A percentile compares a stretch with the other conserved stretches of the same genome.
phyloP scores from a whole-genome alignment of 2,797 vertebrate species.

The Xiphorhynchus erythropygius region DNA sequence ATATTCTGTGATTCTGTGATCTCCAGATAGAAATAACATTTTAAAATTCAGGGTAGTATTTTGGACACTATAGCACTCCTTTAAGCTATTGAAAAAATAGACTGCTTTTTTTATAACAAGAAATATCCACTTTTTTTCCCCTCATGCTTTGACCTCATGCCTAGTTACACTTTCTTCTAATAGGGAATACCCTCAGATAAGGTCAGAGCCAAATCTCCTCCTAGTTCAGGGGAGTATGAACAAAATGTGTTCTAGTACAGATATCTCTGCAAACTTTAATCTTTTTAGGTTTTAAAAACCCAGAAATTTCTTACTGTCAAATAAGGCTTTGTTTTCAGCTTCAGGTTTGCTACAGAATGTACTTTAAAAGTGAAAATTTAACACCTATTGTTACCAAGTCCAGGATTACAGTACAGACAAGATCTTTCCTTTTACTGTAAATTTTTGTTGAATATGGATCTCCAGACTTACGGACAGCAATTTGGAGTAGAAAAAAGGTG shows the following conservation, averaged over 20 bases:
- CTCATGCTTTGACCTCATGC: not conserved
- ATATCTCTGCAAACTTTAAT: not conserved
- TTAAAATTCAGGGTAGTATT: not conserved
- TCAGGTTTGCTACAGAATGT: not conserved
- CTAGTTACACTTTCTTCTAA: not conserved
- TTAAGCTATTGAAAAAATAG: not conserved
- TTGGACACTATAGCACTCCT: not conserved
- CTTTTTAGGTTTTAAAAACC: not conserved
- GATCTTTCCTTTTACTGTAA: not conserved
- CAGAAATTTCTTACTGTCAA: not conserved
- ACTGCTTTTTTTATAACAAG: not conserved
- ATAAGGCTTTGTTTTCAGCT: not conserved
- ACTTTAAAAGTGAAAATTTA: not conserved
- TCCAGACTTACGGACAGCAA: not conserved
- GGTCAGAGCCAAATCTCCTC: not conserved
- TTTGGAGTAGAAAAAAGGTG: not conserved
- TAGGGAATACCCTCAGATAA: not conserved
- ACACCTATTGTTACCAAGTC: not conserved
- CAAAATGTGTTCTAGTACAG: not conserved
- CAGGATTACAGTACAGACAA: not conserved
- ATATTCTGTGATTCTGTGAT: not conserved
- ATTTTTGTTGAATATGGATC: not conserved
- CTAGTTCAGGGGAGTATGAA: not conserved
- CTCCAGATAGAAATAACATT: not conserved
- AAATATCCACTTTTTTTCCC: too few species aligned